Base-by-base conservation (phyloP, 1,140 invertebrate species). In the Aphelinus atriplicis region DNA sequence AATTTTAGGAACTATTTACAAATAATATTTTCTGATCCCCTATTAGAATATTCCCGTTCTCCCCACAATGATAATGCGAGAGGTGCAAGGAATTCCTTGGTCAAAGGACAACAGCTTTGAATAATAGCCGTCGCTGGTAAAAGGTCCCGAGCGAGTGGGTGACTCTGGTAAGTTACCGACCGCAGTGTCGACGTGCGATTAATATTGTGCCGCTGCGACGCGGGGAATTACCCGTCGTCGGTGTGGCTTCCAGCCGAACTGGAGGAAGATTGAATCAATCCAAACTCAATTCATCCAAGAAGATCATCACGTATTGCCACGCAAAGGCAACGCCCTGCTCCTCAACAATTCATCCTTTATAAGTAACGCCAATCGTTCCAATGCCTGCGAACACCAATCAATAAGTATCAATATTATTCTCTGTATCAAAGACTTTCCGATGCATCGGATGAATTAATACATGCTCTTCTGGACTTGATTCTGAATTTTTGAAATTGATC, bases 301-400 rank as follows among this genome's bases (percentile, higher is more conserved):
- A 9, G 7, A 10, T 48, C 26, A 42, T 81, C 80, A 85, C 75
- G 80, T 77, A 47, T 85, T 82, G 46, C 79, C 78, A 65, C 82
- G 81, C 58, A 76, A 73, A 3, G 78, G 70, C 57, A 71, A 76
- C 45, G 81, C 78, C 26, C 45, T 71, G 78, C 81, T 83, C 10
- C 78, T 71, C 0, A 63, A 63, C 5, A 85, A 68, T 69, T 87
- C 84, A 6, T 81, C 71, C 51, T 75, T 82, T 74, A 87, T 86
- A 10, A 86, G 66, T n/a, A 77, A 48, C 0, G 84, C 81, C 71
- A 87, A 81, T 69, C 86, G 79, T 26, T 83, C 77, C 62, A 87
- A 45, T 3, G 86, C 86, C 86, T 87, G 75, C 53, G 80, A 80
- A 50, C 75, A 63, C 77, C 1, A 66, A 62, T 26, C 63, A 57